phyloP scores from a whole-genome alignment of 2,113 vertebrate genomes.

The Limanda limanda region DNA sequence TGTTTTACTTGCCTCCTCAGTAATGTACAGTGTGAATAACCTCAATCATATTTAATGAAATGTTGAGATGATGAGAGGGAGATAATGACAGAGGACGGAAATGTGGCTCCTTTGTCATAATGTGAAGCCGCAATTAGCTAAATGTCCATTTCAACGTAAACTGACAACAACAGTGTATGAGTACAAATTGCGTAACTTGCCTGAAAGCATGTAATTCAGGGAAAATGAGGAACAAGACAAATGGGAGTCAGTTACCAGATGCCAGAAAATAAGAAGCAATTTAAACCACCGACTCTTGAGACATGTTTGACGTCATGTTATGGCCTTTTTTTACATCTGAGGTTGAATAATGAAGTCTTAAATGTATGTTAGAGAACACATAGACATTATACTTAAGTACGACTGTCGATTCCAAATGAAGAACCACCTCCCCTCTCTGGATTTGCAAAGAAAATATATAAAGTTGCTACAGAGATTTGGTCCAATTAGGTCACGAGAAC shows the following conservation, averaged over 20 bases:
- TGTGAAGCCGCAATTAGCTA: constrained; percentile 13
- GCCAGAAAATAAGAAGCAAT: not conserved
- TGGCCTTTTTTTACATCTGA: not conserved
- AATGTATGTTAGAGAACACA: not conserved
- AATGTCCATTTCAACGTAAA: constrained; percentile 7
- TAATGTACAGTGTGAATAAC: constrained; percentile 16
- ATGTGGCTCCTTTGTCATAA: constrained; percentile 23
- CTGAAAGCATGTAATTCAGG: not conserved
- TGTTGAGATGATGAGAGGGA: not conserved
- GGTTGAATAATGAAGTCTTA: not conserved
- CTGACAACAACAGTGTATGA: not conserved
- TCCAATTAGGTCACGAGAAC: not conserved
- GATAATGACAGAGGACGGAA: constrained; percentile 33
- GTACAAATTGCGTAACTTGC: not conserved
- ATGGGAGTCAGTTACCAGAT: not conserved
- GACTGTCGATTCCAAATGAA: not conserved
- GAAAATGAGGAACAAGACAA: not conserved
- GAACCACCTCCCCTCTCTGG: not conserved
- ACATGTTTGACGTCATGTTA: not conserved
- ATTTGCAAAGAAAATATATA: not conserved
- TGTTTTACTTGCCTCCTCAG: constrained; percentile 5
- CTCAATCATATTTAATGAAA: constrained; percentile 32
- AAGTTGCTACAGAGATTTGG: not conserved
- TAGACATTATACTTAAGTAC: not conserved
- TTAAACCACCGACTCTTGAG: not conserved